Percentiles rank a stretch among this genome's conserved stretches.
Evolutionary conservation across 1,140 invertebrate species (phyloP).

Genomic region (Carposina sasakii): DNA sequence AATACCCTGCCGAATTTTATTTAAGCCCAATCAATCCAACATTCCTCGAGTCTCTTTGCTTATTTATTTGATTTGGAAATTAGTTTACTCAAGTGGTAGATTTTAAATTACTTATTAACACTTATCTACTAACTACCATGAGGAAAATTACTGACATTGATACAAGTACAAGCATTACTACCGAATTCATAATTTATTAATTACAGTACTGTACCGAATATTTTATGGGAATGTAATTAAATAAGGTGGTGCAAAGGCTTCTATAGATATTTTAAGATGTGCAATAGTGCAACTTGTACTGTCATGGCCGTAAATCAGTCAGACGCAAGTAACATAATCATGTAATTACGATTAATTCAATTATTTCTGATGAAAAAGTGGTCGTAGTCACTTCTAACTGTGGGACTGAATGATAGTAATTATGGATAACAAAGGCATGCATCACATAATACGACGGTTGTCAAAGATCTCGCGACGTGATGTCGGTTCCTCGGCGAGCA

Average conservation of each 20-base stretch:
- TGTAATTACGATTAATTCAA: slow-evolving; percentile 29
- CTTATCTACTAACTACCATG: too few relatives aligned
- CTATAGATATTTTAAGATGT: too few relatives aligned
- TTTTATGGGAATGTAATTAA: too few relatives aligned
- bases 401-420: slow-evolving; percentile 18
- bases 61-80: too few relatives aligned
- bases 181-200: neutral
- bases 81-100: too few relatives aligned
- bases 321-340: slow-evolving; percentile 17
- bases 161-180: too few relatives aligned
- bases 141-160: too few relatives aligned
- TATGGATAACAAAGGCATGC: slow-evolving; percentile 15
- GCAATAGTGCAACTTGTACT: neutral
- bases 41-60: too few relatives aligned
- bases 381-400: slow-evolving; percentile 16
- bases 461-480: neutral
- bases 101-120: too few relatives aligned
- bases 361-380: slow-evolving; percentile 25
- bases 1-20: too few relatives aligned
- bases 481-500: slow-evolving; percentile 23
- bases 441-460: slow-evolving; percentile 1
- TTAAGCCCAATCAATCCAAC: too few relatives aligned
- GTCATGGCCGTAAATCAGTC: neutral
- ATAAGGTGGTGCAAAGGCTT: too few relatives aligned
- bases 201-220: slow-evolving; percentile 6